phyloP scores from a whole-genome alignment of 2,797 vertebrate species.

The Pristis pectinata region DNA sequence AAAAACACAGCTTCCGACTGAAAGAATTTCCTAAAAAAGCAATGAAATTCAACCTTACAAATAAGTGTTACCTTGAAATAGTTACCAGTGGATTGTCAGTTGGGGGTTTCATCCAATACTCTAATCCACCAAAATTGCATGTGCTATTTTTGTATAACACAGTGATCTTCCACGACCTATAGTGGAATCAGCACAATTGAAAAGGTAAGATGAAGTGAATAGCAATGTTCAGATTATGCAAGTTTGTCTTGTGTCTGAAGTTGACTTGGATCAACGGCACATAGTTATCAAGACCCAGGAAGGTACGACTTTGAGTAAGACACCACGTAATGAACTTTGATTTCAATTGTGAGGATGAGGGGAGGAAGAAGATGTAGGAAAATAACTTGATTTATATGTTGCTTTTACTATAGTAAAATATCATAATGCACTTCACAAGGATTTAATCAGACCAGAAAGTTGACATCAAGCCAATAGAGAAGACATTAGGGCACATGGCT shows the following conservation, averaged over 20 bases:
- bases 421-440: not conserved
- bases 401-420: not conserved
- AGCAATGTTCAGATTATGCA: not conserved
- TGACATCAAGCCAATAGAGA: not conserved
- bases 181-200: not conserved
- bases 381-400: not conserved
- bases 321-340: not conserved
- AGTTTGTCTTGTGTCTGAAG: not conserved
- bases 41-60: not conserved
- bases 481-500: not conserved
- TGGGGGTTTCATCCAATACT: not conserved
- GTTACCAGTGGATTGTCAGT: not conserved
- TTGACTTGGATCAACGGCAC: not conserved
- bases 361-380: not conserved
- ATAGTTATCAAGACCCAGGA: not conserved
- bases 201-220: not conserved
- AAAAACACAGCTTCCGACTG: not conserved
- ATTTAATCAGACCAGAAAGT: not conserved
- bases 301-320: not conserved
- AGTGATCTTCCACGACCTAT: not conserved
- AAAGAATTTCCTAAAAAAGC: not conserved
- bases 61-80: not conserved
- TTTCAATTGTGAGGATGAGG: not conserved
- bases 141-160: not conserved
- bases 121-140: not conserved